Evolutionary conservation across 1,140 invertebrate genomes (phyloP), one percentile per base, ranked within the genome.

Genomic region (Teleogryllus occipitalis): DNA sequence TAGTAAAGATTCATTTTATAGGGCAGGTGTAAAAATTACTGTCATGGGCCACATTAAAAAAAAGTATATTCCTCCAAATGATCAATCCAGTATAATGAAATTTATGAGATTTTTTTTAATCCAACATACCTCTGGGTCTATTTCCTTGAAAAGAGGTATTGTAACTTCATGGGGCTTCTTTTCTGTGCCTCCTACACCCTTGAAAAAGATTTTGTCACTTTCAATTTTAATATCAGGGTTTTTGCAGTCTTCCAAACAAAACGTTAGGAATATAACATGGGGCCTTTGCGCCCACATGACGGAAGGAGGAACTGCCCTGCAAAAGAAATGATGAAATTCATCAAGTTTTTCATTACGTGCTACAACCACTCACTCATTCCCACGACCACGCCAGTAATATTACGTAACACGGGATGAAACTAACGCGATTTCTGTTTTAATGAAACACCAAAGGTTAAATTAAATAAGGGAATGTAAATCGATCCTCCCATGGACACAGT

Each of bases 201-300:
- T 94, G 86, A 98, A 98, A 82, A 90, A 91, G 84, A 98, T 87
- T 85, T 90, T 91, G 82, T 94, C 91, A 82, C 92, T 90, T 84
- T 95, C 94, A 82, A 98, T 89, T 87, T 94, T 93, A 81, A 96
- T 90, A 82, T 91, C 90, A 81, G 96, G 95, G 85, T 96, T 90
- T 87, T 94, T 93, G 86, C 94, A 96, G 84, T 95, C 94, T 90
- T 97, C 96, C 82, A 98, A 87, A 85, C 94, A 94, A 83, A 98
- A 92, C 75, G 95, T 98, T 77, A 98, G 86, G 86, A 92, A 97
- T 73, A 98, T 86, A 82, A 92, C 86, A 82, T 91, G 89, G 83
- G 89, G 92, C 84, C 94, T 91, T 87, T 98, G 96, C 22, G 97
- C 97, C 97, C 97, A 98, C 84, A 93, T 91, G 73, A 97, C 92